phyloP scores from a whole-genome alignment of 2,888 invertebrate genomes.

The Boloria selene region DNA sequence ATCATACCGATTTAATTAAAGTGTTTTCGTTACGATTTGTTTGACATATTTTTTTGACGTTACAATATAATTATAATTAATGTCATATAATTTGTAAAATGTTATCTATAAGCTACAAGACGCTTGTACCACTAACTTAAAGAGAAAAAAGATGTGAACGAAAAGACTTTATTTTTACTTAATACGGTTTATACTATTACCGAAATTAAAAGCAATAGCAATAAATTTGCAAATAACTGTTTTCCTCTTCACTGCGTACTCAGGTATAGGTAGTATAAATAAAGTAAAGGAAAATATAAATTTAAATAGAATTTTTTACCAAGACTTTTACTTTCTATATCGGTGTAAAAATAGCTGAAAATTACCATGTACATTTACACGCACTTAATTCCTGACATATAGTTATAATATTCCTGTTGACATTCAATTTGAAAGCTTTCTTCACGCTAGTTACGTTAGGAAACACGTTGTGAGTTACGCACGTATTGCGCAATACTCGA shows the following conservation, averaged over 20 bases:
- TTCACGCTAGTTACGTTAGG: slow-evolving; percentile 15
- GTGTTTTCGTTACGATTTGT: not conserved
- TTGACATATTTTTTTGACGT: not conserved
- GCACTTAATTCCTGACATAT: not conserved
- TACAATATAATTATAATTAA: not conserved
- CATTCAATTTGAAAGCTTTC: slow-evolving; percentile 9
- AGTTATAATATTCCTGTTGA: slow-evolving; percentile 9
- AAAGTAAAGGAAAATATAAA: too few relatives aligned
- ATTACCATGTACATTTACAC: too few relatives aligned
- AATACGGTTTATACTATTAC: too few relatives aligned
- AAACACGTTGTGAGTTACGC: slow-evolving; percentile 17
- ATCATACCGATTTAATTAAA: slow-evolving; percentile 1
- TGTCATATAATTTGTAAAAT: not conserved
- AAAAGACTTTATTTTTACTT: too few relatives aligned
- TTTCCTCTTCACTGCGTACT: too few relatives aligned
- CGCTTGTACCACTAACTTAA: too few relatives aligned
- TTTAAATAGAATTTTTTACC: too few relatives aligned
- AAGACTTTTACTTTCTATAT: too few relatives aligned
- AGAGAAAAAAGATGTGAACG: too few relatives aligned
- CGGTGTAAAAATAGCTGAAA: too few relatives aligned
- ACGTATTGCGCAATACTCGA: slow-evolving; percentile 34
- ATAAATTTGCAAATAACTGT: not conserved
- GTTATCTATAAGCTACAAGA: not conserved
- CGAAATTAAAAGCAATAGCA: not conserved
- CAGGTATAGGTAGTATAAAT: too few relatives aligned